Base-by-base conservation (phyloP, 2,797 vertebrate genomes). In the Diplodus puntazzo region DNA sequence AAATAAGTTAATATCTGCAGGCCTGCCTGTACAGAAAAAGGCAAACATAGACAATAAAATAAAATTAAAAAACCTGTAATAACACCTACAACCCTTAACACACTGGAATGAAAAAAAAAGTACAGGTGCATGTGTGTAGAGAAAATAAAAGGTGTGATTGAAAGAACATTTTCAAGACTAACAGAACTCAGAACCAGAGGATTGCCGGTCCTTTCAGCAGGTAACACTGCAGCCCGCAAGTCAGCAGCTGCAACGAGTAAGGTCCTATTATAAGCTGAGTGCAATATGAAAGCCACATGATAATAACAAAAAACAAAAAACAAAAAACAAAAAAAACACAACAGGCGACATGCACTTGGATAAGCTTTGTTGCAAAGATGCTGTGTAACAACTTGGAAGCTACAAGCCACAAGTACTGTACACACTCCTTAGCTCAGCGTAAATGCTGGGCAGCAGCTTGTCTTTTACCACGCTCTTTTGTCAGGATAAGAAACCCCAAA, bases 1-100 rank as follows among this genome's bases (percentile, higher is more conserved):
- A 95, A 95, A 93, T 95, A 92, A 92, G 88, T 92, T 76, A 77
- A 89, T 84, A 85, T 94, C 82, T 93, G 92, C 95, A 96, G 95
- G 95, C 95, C 95, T 94, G 95, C 95, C 95, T 96, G 95, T 93
- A 94, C 88, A 94, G 88, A 94, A 90, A 87, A 92, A 92, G 88
- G 88, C 85, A 89, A 91, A 92, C 42, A 71, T 81, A 30, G 61
- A 73, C 30, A 3, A 81, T 30, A 85, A 77, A 83, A 81, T 10
- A 12, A 84, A 77, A 84, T 67, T 10, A 85, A 73, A 12, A 84
- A 78, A 84, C 10, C 43, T 69, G 53, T 74, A 76, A 69, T 12
- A 81, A 85, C 63, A 74, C 42, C 73, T 60, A 79, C 60, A 61
- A 83, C 61, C 60, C 49, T 77, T 54, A 75, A 89, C 83, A 88